phyloP scores from a whole-genome alignment of 2,113 vertebrate species.

The Myanophis thanlyinensis region DNA sequence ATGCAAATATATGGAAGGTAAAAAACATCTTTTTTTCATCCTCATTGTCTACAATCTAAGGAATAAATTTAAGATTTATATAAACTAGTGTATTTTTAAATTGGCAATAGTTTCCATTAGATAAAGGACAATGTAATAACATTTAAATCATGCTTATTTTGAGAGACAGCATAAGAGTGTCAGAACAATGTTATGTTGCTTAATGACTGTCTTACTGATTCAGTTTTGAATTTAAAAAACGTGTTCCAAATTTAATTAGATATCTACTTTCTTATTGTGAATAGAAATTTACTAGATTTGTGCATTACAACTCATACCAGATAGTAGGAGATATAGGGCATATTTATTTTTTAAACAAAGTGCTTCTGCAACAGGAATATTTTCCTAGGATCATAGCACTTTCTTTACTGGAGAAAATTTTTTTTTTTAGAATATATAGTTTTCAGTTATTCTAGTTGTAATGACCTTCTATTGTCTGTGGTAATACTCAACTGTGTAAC shows the following conservation, averaged over 20 bases:
- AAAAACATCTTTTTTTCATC: neutral
- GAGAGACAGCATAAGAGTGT: neutral
- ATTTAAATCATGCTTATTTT: neutral
- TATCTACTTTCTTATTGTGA: constrained; percentile 3
- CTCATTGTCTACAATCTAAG: neutral
- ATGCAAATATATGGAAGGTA: neutral
- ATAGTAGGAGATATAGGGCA: neutral
- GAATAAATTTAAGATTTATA: neutral
- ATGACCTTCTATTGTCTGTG: neutral
- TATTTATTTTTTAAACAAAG: neutral
- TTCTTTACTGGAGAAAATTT: neutral
- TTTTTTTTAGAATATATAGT: neutral
- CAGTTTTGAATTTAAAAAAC: neutral
- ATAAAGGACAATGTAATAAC: neutral
- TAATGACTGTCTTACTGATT: neutral
- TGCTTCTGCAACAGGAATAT: neutral
- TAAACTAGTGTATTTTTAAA: neutral
- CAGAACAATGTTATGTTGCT: neutral
- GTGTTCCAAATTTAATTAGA: neutral
- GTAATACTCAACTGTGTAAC: neutral
- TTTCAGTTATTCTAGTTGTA: neutral
- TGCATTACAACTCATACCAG: neutral
- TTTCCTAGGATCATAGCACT: neutral
- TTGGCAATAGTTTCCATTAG: neutral
- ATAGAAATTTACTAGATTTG: neutral